Percentiles rank a stretch among this genome's conserved stretches.
phyloP scores from a whole-genome alignment of 2,797 vertebrate species.

The Myotis planiceps region DNA sequence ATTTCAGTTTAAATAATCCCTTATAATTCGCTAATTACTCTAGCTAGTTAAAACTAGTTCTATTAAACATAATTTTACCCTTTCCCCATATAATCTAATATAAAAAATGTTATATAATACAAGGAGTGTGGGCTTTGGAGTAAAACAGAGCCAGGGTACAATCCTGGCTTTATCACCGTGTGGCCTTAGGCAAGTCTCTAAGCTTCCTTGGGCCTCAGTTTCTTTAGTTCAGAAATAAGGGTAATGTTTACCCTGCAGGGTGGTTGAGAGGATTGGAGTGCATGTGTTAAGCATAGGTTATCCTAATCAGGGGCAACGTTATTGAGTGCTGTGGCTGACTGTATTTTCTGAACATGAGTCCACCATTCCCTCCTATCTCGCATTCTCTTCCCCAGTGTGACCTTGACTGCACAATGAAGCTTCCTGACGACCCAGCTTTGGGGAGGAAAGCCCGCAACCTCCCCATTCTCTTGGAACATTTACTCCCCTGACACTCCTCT shows the following conservation, averaged over 20 bases:
- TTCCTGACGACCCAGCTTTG: neutral
- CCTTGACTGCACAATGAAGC: neutral
- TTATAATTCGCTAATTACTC: conserved; percentile 56
- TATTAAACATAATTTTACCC: conserved; percentile 51
- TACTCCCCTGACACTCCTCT: neutral
- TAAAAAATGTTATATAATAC: conserved; percentile 54
- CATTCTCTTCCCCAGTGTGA: neutral
- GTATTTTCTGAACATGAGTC: neutral
- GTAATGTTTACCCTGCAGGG: neutral
- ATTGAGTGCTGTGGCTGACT: neutral
- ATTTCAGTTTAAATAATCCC: conserved; percentile 62
- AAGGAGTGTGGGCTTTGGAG: conserved; percentile 53
- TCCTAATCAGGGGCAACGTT: neutral
- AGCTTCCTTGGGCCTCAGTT: neutral
- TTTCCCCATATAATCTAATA: conserved; percentile 59
- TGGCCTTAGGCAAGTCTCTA: neutral
- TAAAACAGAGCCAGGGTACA: neutral
- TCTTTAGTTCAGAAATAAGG: conserved; percentile 26
- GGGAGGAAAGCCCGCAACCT: neutral
- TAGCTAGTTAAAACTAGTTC: conserved; percentile 57
- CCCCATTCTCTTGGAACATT: neutral
- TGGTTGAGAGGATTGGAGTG: neutral
- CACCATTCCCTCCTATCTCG: neutral
- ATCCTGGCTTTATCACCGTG: conserved; percentile 25
- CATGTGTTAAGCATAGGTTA: neutral